These are phyloP conservation scores for Tragelaphus strepsiceros DNA, from an alignment of 2,113 vertebrate genomes.

Conservation along the genomic window DNA sequence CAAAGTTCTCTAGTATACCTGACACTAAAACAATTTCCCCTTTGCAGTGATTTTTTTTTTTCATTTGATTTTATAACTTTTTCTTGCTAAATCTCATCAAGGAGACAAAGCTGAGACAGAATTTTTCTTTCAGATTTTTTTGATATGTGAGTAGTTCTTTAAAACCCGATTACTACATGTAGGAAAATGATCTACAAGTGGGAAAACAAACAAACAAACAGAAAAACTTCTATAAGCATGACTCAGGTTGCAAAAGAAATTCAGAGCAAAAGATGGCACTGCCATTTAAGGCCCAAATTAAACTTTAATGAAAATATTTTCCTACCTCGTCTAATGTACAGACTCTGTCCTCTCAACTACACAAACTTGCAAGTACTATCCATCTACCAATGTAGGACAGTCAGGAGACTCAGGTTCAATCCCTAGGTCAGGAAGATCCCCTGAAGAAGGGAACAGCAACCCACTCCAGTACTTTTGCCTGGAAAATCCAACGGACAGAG, in stretches of 20 bases:
- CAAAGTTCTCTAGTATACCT: neutral
- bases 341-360: neutral
- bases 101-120: neutral
- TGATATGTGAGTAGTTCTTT: constrained; percentile 38
- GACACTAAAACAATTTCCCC: neutral
- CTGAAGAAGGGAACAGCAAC: neutral
- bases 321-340: neutral
- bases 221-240: neutral
- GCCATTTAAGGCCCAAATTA: neutral
- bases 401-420: neutral
- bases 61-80: constrained; percentile 56
- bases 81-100: constrained; percentile 50
- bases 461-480: neutral
- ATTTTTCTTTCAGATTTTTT: neutral
- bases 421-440: neutral
- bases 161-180: constrained; percentile 48
- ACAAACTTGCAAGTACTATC: neutral
- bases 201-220: constrained; percentile 10
- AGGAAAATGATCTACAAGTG: constrained; percentile 11
- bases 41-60: neutral
- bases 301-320: neutral
- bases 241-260: neutral
- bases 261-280: neutral
- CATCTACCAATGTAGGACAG: neutral
- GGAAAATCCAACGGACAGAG: neutral